Evolutionary conservation across 2,113 vertebrate genomes (phyloP), one percentile per base, ranked within the genome.

Genomic region (Phoenicopterus ruber): DNA sequence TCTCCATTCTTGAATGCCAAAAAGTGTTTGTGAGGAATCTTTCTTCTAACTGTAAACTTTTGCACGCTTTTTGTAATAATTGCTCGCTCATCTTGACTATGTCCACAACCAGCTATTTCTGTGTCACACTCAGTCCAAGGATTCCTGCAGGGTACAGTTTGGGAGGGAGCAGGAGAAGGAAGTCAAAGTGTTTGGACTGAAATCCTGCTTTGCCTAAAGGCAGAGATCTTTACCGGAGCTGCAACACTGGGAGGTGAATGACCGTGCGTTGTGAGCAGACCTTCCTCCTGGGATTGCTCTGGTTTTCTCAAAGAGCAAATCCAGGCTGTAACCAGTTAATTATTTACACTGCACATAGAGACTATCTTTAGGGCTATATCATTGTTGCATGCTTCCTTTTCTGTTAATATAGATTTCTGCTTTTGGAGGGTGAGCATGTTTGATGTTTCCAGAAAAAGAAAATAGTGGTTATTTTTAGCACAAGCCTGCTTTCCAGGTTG

Each of bases 221-320:
- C 50, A 72, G 32, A 38, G 20, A 5, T 77, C 26, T 63, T 87
- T 15, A 25, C 25, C 54, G 50, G 40, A 55, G 22, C 79, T 72
- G 26, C 55, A 42, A n/a, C 25, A 32, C 29, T 20, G 46, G 6
- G 61, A 74, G 29, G 13, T 57, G 38, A 70, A n/a, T 38, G 49
- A 20, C 47, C 2, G 0, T 31, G 44, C 0, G 0, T 38, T 63
- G 36, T 42, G 36, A 85, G 12, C 47, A 52, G n/a, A 76, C 10
- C 18, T 49, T 90, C 24, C 49, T 77, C 42, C n/a, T 55, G 81
- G 42, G 46, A 6, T 63, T 46, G 32, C 25, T 81, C n/a, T 55
- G 52, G 8, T 77, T 28, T 42, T 73, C 26, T 58, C 63, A 26
- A 58, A 73, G 85, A 52, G 25, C 31, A 88, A 57, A 82, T 65